Conservation (phyloP, 2,113 vertebrate genomes). For the Rattus norvegicus region GRCr8 NC_086024.1:39242001-39242500, state of each 20-base stretch:
- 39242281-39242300: not conserved
- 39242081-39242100: too few relatives aligned
- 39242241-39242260: not conserved
- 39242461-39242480: fast-evolving
- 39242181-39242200: fast-evolving
- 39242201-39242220: fast-evolving
- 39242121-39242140: not conserved
- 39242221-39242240: not conserved
- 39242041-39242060: too few relatives aligned
- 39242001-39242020: too few relatives aligned
- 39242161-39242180: fast-evolving
- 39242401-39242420: not conserved
- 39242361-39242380: not conserved
- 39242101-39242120: not conserved
- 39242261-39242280: not conserved
- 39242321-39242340: not conserved
- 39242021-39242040: too few relatives aligned
- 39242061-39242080: too few relatives aligned
- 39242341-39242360: not conserved
- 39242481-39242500: fast-evolving
- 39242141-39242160: not conserved
- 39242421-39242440: not conserved
- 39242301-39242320: not conserved
- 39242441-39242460: not conserved
- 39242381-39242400: not conserved